Base-by-base conservation (phyloP, 2,113 vertebrate species). In the Petrocephalus microphthalmus region DNA sequence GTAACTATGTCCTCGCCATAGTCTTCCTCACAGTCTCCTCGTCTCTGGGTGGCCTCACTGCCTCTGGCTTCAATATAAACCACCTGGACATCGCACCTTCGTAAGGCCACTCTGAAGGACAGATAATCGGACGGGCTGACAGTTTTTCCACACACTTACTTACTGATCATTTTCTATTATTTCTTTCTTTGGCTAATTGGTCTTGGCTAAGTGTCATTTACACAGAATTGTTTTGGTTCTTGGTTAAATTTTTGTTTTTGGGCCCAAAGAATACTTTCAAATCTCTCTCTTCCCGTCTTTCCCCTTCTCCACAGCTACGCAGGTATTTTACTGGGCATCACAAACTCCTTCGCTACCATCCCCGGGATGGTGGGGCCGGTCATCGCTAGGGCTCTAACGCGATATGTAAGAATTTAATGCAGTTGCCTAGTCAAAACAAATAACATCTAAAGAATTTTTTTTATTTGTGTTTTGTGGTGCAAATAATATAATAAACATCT, bases 11-110 rank as follows among this genome's bases (percentile, higher is more conserved):
- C 0, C 85, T 97, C 91, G 98, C 98, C 15, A 94, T 99, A 85
- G 94, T 94, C 0, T 99, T 99, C 53, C 94, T 99, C 88, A 98
- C 97, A 83, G 81, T 98, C 93, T 99, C 98, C 17, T 98, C 98
- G 7, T 93, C 97, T 10, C 92, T 99, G 57, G 98, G 98, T 74
- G 98, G 98, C 45, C 96, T 98, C 71, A 96, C 96, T 7, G 96
- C 97, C 0, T 97, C 98, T 51, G 98, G 98, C 87, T 99, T 98
- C 92, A 98, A 96, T 92, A 98, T 99, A 93, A 99, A 98, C 93
- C 98, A 99, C 87, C 95, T 99, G 57, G 98, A 99, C 92, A 99
- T 99, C 89, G 98, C 98, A 33, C 98, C 98, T 88, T 98, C 98
- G 98, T 99, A 94, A 98, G 98, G 51, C 60, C n/a, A 6, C 11